Evolutionary conservation across 2,797 vertebrate genomes (phyloP).

Genomic region (Falco cherrug): DNA sequence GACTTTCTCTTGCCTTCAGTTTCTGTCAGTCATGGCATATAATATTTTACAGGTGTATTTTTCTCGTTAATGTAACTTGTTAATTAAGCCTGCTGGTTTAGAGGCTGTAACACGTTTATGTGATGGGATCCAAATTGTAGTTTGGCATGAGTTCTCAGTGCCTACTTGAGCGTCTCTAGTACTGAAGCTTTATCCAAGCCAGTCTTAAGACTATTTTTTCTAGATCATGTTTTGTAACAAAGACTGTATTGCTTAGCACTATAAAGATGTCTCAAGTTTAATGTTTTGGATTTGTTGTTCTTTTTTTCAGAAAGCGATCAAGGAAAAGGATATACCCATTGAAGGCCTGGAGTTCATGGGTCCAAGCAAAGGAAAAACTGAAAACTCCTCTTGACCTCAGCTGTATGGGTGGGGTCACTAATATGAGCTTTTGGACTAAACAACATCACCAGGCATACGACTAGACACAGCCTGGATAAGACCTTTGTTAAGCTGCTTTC

Average conservation of each 20-base stretch:
- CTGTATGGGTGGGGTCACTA: neutral
- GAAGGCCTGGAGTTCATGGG: conserved; percentile 97
- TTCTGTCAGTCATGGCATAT: accelerated
- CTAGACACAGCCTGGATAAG: neutral
- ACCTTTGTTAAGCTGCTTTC: neutral
- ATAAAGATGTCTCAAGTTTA: accelerated
- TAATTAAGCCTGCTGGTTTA: too few relatives aligned
- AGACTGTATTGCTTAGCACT: accelerated
- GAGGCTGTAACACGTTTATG: neutral
- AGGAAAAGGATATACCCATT: conserved; percentile 95
- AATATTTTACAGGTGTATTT: accelerated
- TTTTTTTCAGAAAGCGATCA: conserved; percentile 89
- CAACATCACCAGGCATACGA: neutral
- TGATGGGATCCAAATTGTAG: accelerated
- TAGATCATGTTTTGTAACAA: neutral
- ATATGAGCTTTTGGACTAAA: neutral
- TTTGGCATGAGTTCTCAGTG: accelerated
- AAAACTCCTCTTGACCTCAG: conserved; percentile 80
- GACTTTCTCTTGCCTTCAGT: accelerated
- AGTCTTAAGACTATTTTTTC: neutral
- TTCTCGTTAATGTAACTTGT: accelerated
- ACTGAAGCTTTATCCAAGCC: neutral
- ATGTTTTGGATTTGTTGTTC: neutral
- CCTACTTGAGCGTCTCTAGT: accelerated
- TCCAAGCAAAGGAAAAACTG: conserved; percentile 87